phyloP scores from a whole-genome alignment of 2,113 vertebrate species.

The Neolamprologus hecqui region DNA sequence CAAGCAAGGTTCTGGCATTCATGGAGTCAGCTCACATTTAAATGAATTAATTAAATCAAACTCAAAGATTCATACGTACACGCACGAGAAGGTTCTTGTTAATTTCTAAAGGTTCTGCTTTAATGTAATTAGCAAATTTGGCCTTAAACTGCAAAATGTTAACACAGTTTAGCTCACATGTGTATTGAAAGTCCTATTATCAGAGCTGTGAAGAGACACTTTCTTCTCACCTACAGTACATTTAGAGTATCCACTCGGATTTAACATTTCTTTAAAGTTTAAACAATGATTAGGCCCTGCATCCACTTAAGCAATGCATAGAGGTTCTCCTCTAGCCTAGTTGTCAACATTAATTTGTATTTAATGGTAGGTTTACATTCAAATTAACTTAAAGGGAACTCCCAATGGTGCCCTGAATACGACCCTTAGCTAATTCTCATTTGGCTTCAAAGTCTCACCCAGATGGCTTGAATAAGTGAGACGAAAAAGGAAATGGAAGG shows the following conservation, averaged over 20 bases:
- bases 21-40: background rate
- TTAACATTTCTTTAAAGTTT: background rate
- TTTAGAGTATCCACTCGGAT: background rate
- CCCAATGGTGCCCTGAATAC: background rate
- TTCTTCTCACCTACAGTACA: background rate
- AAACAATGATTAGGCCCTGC: background rate
- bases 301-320: background rate
- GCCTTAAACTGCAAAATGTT: background rate
- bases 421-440: background rate
- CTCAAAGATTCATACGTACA: background rate
- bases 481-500: constrained; percentile 27
- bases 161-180: background rate
- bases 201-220: background rate
- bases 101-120: background rate
- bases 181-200: background rate
- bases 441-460: background rate
- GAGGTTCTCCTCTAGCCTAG: background rate
- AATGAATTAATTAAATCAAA: background rate
- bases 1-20: background rate
- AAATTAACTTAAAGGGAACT: background rate
- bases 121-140: background rate
- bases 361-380: background rate
- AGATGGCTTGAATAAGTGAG: background rate
- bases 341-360: constrained; percentile 19
- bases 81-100: background rate